A percentile compares a stretch with the other conserved stretches of the same genome.
phyloP scores from a whole-genome alignment of 2,797 vertebrate species.

The Psittacula derbiana region DNA sequence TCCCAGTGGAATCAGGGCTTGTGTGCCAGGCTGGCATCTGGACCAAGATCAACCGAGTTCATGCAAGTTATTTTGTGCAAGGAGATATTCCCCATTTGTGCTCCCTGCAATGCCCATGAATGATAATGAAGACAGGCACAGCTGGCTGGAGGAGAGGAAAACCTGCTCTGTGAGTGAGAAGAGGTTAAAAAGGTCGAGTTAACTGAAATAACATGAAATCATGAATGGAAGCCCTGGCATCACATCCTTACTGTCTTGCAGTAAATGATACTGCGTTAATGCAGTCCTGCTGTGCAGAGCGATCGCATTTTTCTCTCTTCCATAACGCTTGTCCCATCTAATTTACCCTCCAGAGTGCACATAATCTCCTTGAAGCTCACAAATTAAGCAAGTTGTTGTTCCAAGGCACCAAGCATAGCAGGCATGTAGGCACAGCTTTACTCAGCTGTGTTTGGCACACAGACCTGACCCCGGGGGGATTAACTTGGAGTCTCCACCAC shows the following conservation, averaged over 20 bases:
- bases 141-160: background rate
- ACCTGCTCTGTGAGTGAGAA: accelerated
- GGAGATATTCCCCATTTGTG: background rate
- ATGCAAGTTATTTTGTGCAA: background rate
- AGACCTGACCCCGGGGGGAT: accelerated
- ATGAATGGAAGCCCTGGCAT: background rate
- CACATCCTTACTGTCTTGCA: background rate
- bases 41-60: background rate
- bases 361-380: background rate
- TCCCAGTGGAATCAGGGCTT: background rate
- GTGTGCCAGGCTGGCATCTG: background rate
- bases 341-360: background rate
- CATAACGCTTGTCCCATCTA: background rate
- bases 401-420: background rate
- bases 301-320: background rate
- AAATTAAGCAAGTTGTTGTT: background rate
- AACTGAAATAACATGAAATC: background rate
- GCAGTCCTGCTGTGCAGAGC: background rate
- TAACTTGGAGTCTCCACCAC: background rate
- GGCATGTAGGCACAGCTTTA: background rate
- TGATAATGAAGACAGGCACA: background rate
- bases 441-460: background rate
- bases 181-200: background rate
- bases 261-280: background rate
- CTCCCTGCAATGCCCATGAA: background rate